Conservation (phyloP, 2,113 vertebrate genomes). For the Turnix velox region DNA sequence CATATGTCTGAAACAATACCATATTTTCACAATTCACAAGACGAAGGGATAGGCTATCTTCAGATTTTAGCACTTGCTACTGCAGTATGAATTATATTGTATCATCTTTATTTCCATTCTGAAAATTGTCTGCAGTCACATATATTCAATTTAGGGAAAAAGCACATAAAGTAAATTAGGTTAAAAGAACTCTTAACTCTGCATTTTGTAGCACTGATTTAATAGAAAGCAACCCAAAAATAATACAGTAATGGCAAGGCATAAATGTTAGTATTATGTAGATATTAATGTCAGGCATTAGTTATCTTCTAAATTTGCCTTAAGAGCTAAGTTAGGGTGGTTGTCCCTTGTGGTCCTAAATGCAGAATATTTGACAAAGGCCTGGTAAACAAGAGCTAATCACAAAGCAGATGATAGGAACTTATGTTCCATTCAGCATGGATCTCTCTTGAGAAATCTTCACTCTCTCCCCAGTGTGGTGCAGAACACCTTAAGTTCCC, state of each 20-base stretch:
- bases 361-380: slow-evolving; percentile 32
- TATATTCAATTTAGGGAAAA: slow-evolving; percentile 30
- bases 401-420: slow-evolving; percentile 39
- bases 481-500: slow-evolving; percentile 1
- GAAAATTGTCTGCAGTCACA: background rate
- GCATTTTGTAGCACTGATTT: slow-evolving; percentile 16
- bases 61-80: background rate
- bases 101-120: background rate
- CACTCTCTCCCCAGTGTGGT: background rate
- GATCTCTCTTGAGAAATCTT: background rate
- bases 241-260: background rate
- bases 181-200: slow-evolving; percentile 8
- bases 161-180: background rate
- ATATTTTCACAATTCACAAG: slow-evolving; percentile 29
- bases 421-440: slow-evolving; percentile 17
- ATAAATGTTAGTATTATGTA: background rate
- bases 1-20: background rate
- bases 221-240: background rate
- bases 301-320: slow-evolving; percentile 24
- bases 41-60: slow-evolving; percentile 13
- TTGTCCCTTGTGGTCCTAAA: slow-evolving; percentile 32
- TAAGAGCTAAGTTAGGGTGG: slow-evolving; percentile 29
- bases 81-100: background rate
- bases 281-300: slow-evolving; percentile 9
- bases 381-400: slow-evolving; percentile 57